Conservation (phyloP, 2,113 vertebrate genomes). For the Tinamus guttatus region DNA sequence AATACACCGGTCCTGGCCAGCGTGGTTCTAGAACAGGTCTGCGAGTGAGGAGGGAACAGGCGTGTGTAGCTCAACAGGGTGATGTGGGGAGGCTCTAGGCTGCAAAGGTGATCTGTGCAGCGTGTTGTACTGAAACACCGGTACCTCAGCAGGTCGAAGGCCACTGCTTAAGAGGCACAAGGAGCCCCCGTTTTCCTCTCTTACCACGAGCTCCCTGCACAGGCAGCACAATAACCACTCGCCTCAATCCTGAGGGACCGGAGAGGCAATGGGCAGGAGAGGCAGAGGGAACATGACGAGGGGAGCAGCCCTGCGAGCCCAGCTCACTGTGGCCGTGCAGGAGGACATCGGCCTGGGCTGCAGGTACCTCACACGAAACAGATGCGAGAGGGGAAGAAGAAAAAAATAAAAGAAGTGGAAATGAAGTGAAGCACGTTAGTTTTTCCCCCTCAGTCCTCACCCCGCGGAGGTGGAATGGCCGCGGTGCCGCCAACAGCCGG, state of each 20-base stretch:
- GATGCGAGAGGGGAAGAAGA: not conserved
- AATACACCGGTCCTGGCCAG: not conserved
- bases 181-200: fast-evolving
- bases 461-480: not conserved
- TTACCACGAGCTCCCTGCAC: not conserved
- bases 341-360: fast-evolving
- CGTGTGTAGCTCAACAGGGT: not conserved
- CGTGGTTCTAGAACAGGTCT: not conserved
- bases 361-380: fast-evolving
- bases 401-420: not conserved
- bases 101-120: not conserved
- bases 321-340: not conserved
- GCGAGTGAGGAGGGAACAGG: not conserved
- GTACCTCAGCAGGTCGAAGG: not conserved
- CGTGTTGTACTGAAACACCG: fast-evolving
- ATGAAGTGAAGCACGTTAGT: fast-evolving
- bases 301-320: not conserved
- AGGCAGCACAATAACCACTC: fast-evolving
- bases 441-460: too few species aligned
- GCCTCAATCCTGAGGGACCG: not conserved
- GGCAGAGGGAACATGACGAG: not conserved
- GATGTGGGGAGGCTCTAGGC: not conserved
- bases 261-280: not conserved
- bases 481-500: too few species aligned
- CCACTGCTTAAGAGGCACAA: not conserved